Evolutionary conservation across 37 sponge, comb jelly and placozoan species (phyloP).

Genomic region (Halichondria panicea): DNA sequence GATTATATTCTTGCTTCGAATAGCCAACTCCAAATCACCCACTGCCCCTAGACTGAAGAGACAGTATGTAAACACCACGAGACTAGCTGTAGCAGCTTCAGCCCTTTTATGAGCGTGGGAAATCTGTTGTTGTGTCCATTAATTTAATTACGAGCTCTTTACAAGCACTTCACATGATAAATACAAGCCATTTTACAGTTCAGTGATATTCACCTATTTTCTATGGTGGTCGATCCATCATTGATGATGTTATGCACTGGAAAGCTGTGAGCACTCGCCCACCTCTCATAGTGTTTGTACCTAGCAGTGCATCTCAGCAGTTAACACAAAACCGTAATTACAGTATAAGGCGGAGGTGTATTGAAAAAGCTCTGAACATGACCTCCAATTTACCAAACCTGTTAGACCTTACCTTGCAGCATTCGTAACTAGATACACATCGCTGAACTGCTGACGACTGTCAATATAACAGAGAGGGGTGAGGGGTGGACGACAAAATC

Average conservation of each 20-base stretch:
- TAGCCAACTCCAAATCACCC: conserved; percentile 73
- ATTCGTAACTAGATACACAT: conserved; percentile 87
- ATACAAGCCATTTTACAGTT: not conserved
- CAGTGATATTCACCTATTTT: conserved; percentile 61
- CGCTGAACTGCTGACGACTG: conserved; percentile 84
- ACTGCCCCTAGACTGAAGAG: conserved; percentile 67
- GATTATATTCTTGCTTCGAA: conserved; percentile 55
- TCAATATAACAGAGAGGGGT: not conserved
- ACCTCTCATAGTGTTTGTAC: conserved; percentile 85
- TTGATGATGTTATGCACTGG: conserved; percentile 86
- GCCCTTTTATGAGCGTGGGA: too few species aligned
- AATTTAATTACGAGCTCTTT: not conserved
- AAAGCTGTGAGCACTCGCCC: conserved; percentile 84
- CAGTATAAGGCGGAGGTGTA: too few species aligned
- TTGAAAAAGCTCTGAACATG: too few species aligned
- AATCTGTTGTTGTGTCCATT: not conserved
- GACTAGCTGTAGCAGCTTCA: not conserved
- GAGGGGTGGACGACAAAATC: not conserved
- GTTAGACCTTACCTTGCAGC: conserved; percentile 73
- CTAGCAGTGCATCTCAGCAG: conserved; percentile 9
- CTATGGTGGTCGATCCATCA: conserved; percentile 76
- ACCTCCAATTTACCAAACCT: not conserved
- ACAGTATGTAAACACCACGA: not conserved
- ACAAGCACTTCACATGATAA: not conserved
- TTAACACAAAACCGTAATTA: too few species aligned